Percentiles rank a stretch among this genome's conserved stretches.
phyloP scores from a whole-genome alignment of 35 echinoderm and acorn worm genomes.

The Eucidaris tribuloides region DNA sequence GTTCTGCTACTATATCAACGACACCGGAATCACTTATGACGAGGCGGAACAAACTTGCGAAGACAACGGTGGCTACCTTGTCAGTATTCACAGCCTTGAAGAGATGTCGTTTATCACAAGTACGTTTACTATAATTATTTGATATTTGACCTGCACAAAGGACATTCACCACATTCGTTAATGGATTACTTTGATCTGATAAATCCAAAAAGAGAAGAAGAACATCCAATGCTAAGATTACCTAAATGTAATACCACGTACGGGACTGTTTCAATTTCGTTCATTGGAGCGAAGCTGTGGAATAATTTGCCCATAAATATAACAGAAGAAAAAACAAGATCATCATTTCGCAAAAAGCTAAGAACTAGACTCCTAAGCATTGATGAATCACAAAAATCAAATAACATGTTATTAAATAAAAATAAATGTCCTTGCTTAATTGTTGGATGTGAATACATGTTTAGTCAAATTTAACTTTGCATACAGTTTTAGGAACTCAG shows the following conservation, averaged over 20 bases:
- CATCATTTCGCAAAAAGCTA: too few relatives aligned
- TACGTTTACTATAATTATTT: background rate
- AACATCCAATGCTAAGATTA: background rate
- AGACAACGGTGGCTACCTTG: slow-evolving; percentile 17
- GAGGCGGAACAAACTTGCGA: slow-evolving; percentile 16
- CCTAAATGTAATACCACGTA: background rate
- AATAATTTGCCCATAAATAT: too few relatives aligned
- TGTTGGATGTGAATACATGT: too few relatives aligned
- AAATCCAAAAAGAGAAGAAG: background rate
- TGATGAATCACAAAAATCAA: too few relatives aligned
- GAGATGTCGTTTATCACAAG: slow-evolving; percentile 66
- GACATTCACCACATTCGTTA: background rate
- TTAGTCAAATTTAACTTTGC: too few relatives aligned
- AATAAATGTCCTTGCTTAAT: too few relatives aligned
- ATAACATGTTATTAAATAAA: too few relatives aligned
- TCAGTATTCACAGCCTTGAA: slow-evolving; percentile 50
- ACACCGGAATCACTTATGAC: slow-evolving; percentile 18
- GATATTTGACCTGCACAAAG: background rate
- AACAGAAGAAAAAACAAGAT: too few relatives aligned
- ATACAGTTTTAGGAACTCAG: too few relatives aligned
- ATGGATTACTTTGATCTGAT: background rate
- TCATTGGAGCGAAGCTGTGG: too few relatives aligned
- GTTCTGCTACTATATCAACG: slow-evolving; percentile 49
- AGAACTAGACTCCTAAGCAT: too few relatives aligned
- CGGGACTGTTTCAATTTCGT: background rate